These are phyloP conservation scores for Dicrurus megarhynchus DNA, from an alignment of 2,113 vertebrate genomes.

Conservation along the genomic window DNA sequence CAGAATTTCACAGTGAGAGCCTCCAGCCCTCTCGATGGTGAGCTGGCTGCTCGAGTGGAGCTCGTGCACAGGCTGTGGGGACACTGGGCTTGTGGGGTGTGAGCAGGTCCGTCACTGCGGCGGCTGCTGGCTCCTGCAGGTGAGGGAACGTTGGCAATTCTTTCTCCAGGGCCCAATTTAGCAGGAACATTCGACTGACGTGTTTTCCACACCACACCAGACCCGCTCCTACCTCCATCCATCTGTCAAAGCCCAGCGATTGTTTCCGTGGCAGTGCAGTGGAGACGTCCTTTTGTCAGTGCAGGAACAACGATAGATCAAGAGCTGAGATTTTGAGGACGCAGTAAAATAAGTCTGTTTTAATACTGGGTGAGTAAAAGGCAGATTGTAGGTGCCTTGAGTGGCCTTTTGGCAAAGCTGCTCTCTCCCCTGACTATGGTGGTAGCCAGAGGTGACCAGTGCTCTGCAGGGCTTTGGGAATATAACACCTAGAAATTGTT, in stretches of 20 bases:
- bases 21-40: fast-evolving
- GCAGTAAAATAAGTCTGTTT: not conserved
- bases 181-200: not conserved
- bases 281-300: not conserved
- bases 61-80: not conserved
- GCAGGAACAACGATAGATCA: not conserved
- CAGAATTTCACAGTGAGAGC: not conserved
- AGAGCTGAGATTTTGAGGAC: not conserved
- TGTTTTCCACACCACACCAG: not conserved
- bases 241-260: not conserved
- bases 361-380: not conserved
- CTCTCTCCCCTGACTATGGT: not conserved
- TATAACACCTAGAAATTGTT: fast-evolving
- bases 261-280: not conserved
- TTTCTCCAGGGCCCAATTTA: not conserved
- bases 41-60: fast-evolving
- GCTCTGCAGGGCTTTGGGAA: not conserved
- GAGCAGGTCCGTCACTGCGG: fast-evolving
- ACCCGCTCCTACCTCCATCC: not conserved
- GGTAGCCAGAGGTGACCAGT: not conserved
- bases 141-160: not conserved
- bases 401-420: not conserved
- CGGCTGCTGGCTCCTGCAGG: not conserved
- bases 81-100: not conserved
- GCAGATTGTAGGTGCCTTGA: not conserved